phyloP scores from a whole-genome alignment of 1,140 invertebrate species.

The Holotrichia oblita region DNA sequence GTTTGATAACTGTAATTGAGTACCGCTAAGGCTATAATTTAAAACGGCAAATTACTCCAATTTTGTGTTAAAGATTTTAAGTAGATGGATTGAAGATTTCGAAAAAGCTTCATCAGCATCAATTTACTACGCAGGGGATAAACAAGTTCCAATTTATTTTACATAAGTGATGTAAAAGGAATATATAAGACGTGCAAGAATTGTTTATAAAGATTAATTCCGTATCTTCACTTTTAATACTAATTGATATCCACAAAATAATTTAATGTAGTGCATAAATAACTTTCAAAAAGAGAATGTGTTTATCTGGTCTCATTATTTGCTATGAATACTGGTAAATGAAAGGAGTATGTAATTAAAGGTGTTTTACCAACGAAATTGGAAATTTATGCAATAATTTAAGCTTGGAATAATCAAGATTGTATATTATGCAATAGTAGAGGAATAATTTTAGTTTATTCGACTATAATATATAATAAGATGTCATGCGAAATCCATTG shows the following conservation, averaged over 20 bases:
- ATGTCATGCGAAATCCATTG: too few relatives aligned
- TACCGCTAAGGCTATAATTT: too few relatives aligned
- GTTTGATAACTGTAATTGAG: too few relatives aligned
- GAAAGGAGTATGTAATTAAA: slow-evolving; percentile 9
- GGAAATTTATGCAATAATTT: background rate
- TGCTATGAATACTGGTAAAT: background rate
- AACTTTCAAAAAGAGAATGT: background rate
- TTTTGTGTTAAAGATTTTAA: too few relatives aligned
- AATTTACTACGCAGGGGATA: too few relatives aligned
- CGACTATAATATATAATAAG: too few relatives aligned
- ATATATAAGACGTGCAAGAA: background rate
- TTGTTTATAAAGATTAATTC: background rate
- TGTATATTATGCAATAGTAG: background rate
- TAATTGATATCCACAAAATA: background rate
- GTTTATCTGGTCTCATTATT: background rate
- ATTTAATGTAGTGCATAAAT: background rate
- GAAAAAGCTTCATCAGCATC: too few relatives aligned
- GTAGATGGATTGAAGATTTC: too few relatives aligned
- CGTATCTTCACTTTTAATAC: background rate
- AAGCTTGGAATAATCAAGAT: too few relatives aligned
- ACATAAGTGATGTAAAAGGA: background rate
- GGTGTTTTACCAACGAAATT: background rate
- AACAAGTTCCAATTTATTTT: too few relatives aligned
- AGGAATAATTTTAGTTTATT: background rate
- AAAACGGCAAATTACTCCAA: too few relatives aligned